These are phyloP conservation scores for Oxyura jamaicensis DNA, from an alignment of 2,113 vertebrate species.

Conservation along the genomic window DNA sequence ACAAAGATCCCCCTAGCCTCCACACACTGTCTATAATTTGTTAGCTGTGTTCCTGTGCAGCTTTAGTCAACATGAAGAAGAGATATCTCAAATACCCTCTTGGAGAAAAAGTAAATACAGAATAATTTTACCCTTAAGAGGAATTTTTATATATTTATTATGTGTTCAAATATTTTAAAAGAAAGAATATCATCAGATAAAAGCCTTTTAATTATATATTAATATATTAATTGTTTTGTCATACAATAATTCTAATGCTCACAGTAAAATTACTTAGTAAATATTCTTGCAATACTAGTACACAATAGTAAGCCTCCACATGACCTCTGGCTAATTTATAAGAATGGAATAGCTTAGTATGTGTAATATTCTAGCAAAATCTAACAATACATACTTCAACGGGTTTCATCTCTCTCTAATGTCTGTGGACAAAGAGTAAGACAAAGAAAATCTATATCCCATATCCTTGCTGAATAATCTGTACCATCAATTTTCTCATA, in stretches of 20 bases:
- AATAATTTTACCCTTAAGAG: not conserved
- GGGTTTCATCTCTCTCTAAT: not conserved
- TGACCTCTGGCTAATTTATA: not conserved
- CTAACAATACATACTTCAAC: not conserved
- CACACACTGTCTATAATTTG: not conserved
- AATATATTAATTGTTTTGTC: not conserved
- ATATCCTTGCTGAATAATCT: not conserved
- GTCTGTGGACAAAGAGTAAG: not conserved
- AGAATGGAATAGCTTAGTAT: not conserved
- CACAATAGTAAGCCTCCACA: not conserved
- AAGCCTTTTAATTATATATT: not conserved
- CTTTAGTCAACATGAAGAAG: not conserved
- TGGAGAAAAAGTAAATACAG: not conserved
- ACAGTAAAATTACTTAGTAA: not conserved
- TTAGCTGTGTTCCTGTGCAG: not conserved
- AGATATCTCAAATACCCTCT: not conserved
- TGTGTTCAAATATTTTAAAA: not conserved
- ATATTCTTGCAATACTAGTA: not conserved
- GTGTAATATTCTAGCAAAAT: not conserved
- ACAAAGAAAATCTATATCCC: not conserved
- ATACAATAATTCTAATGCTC: not conserved
- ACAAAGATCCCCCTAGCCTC: not conserved
- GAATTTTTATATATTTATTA: not conserved
- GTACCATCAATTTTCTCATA: not conserved
- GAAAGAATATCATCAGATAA: not conserved